These are phyloP conservation scores for Graphium colonna DNA, from an alignment of 2,888 invertebrate genomes.

Conservation along the genomic window DNA sequence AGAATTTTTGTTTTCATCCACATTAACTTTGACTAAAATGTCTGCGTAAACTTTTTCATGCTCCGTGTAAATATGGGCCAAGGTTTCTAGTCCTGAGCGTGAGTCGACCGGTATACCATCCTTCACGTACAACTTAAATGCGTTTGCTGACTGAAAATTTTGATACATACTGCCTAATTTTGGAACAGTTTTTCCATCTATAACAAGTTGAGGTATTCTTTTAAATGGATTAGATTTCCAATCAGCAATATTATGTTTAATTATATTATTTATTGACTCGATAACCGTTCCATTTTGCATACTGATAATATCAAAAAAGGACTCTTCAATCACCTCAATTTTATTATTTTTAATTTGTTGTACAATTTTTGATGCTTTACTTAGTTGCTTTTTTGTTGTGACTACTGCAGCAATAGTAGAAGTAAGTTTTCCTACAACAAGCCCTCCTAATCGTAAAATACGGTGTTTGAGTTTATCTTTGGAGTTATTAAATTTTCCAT, in stretches of 20 bases:
- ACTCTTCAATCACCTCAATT: conserved; percentile 18
- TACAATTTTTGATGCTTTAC: conserved; percentile 3
- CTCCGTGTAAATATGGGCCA: conserved; percentile 17
- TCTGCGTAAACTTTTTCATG: conserved; percentile 6
- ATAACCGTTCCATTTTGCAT: conserved; percentile 7
- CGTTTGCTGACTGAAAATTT: not conserved
- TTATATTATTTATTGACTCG: conserved; percentile 12
- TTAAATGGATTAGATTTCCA: conserved; percentile 15
- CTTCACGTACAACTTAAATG: conserved; percentile 12
- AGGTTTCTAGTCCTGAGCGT: conserved; percentile 12
- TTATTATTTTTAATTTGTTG: conserved; percentile 13
- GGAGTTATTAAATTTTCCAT: conserved; percentile 14
- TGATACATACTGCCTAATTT: conserved; percentile 19
- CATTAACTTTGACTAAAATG: conserved; percentile 12
- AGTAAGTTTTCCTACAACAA: conserved; percentile 17
- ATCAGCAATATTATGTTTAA: conserved; percentile 17
- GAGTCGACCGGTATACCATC: conserved; percentile 14
- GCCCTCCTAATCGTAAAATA: conserved; percentile 15
- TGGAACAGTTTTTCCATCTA: conserved; percentile 15
- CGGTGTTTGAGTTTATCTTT: conserved; percentile 11
- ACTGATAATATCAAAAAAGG: conserved; percentile 15
- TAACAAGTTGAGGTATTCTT: conserved; percentile 18
- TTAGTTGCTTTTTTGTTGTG: conserved; percentile 17
- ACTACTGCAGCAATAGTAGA: conserved; percentile 18
- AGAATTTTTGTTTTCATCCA: conserved; percentile 17